Base-by-base conservation (phyloP, 2,113 vertebrate genomes). In the Procavia capensis region DNA sequence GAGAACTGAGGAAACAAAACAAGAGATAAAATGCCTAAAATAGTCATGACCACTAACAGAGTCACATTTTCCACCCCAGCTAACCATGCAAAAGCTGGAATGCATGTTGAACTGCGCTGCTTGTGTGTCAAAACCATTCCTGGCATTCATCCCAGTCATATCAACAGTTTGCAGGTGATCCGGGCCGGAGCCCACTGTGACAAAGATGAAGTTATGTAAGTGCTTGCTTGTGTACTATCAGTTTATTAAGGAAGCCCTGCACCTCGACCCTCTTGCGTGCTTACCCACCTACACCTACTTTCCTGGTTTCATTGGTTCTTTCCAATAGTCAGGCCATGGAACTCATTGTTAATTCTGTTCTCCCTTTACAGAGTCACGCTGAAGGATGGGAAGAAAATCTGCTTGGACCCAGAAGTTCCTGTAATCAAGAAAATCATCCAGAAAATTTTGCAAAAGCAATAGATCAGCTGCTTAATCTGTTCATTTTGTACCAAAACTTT, bases 281-380 rank as follows among this genome's bases (percentile, higher is more conserved):
- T 29, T 64, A n/a, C 50, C 36, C 45, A 68, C 20, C 9, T 6
- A 19, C 1, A 0, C 22, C 22, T 27, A 0, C 29, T 84, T 68
- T 20, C 54, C 17, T 20, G 14, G 22, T 8, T 47, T n/a, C 39
- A 29, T 3, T 29, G 6, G 10, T 75, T 10, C 34, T 19, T 54
- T 86, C 81, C 24, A 6, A 57, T 7, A 31, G 3, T 47, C 36
- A 63, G 9, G 29, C 9, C 57, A 43, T 9, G 22, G 4, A 27
- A 13, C 36, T 45, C 61, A 45, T 4, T 19, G 14, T 29, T 36
- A 64, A 68, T 50, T 41, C 31, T 68, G 7, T 70, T 87, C 61
- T 94, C 8, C 61, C 39, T 94, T 95, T 97, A 34, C 93, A 98
- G 98, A 95, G 97, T 89, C 57, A 92, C 6, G 0, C 4, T 98